phyloP scores from a whole-genome alignment of 2,888 invertebrate species.

The Eulithis testata region DNA sequence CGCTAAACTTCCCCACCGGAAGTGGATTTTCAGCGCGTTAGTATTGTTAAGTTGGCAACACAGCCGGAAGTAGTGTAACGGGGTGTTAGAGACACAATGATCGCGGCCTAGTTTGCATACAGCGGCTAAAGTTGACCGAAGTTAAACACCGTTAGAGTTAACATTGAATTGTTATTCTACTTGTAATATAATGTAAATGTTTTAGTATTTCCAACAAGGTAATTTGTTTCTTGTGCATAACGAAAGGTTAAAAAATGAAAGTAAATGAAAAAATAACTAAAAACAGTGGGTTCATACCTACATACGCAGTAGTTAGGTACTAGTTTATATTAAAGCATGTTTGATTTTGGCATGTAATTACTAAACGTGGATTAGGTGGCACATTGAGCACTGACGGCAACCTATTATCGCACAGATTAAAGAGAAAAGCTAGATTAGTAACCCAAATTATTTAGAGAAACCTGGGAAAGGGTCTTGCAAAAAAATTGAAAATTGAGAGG shows the following conservation, averaged over 20 bases:
- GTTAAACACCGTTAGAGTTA: slow-evolving; percentile 16
- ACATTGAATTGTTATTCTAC: slow-evolving; percentile 11
- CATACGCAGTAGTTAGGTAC: too few species aligned
- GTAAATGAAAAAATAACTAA: too few species aligned
- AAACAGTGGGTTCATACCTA: too few species aligned
- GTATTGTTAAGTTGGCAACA: slow-evolving; percentile 44
- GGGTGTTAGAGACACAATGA: slow-evolving; percentile 53
- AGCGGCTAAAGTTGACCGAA: slow-evolving; percentile 29
- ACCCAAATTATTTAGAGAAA: too few species aligned
- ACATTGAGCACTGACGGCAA: slow-evolving; percentile 30
- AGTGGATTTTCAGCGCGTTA: slow-evolving; percentile 42
- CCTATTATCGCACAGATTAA: slow-evolving; percentile 32
- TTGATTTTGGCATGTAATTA: slow-evolving; percentile 49
- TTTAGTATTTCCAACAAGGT: not conserved
- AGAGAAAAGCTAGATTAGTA: slow-evolving; percentile 2
- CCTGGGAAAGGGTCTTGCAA: too few species aligned
- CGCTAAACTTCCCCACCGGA: slow-evolving; percentile 35
- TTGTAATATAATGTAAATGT: not conserved
- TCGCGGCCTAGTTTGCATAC: slow-evolving; percentile 52
- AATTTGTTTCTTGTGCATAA: too few species aligned
- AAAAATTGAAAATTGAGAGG: too few species aligned
- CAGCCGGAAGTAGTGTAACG: slow-evolving; percentile 48
- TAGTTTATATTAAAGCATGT: slow-evolving; percentile 25
- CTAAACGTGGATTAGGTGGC: slow-evolving; percentile 43
- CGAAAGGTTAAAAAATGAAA: too few species aligned